Percentiles rank a stretch among this genome's conserved stretches.
These are phyloP conservation scores for Poeciliopsis paucimaculata DNA, from an alignment of 2,797 vertebrate species.

Conservation along the genomic window DNA sequence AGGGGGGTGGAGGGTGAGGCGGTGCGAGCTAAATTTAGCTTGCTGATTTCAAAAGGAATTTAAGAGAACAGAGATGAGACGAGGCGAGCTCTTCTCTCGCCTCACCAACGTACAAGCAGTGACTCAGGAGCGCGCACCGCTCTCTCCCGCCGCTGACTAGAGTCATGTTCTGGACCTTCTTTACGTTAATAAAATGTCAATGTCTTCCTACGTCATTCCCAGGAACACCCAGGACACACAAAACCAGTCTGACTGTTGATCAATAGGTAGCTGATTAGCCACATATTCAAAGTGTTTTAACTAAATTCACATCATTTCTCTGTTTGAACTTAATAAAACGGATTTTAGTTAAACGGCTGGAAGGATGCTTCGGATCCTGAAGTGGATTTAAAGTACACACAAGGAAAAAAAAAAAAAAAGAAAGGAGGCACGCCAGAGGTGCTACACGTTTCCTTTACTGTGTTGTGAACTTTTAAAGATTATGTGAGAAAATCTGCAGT, in stretches of 20 bases:
- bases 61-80: constrained; percentile 77
- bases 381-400: background rate
- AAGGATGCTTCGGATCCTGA: background rate
- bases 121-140: constrained; percentile 5
- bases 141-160: background rate
- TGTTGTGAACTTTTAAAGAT: background rate
- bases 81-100: constrained; percentile 56
- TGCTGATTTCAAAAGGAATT: constrained; percentile 81
- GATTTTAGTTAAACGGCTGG: background rate
- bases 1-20: constrained; percentile 59
- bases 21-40: constrained; percentile 78
- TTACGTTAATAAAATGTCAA: background rate
- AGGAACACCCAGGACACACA: background rate
- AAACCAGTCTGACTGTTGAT: background rate
- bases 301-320: background rate
- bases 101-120: constrained; percentile 23
- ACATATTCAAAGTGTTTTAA: background rate
- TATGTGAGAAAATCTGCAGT: background rate
- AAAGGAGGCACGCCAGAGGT: background rate
- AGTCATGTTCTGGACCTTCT: constrained; percentile 2
- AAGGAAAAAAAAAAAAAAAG: background rate
- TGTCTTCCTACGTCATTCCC: background rate
- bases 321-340: background rate
- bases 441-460: background rate
- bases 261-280: background rate